phyloP scores from a whole-genome alignment of 2,113 vertebrate species.

The Sapayoa aenigma region DNA sequence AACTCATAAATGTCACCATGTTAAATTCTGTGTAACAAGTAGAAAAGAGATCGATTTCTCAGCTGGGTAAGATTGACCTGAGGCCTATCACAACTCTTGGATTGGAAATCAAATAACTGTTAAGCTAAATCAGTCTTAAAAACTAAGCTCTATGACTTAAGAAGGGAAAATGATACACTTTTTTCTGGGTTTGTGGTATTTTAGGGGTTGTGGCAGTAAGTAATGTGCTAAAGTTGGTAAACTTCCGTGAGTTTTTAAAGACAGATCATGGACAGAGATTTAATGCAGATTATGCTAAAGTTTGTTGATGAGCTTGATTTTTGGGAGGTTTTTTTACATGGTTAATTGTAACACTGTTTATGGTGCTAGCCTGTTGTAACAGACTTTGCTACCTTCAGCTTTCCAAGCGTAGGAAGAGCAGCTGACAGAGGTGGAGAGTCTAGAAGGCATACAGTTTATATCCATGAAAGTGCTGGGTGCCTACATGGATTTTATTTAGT shows the following conservation, averaged over 20 bases:
- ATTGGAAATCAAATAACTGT: neutral
- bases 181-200: neutral
- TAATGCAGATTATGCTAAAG: neutral
- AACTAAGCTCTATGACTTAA: neutral
- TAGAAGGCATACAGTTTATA: neutral
- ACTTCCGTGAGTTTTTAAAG: neutral
- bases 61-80: neutral
- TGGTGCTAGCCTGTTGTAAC: neutral
- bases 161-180: neutral
- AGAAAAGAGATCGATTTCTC: neutral
- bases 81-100: neutral
- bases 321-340: neutral
- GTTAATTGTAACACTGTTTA: neutral
- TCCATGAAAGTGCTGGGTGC: neutral
- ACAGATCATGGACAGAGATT: neutral
- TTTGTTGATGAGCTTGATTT: neutral
- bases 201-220: neutral
- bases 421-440: neutral
- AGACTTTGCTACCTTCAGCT: neutral
- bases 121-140: neutral
- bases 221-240: neutral
- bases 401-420: neutral
- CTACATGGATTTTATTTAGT: neutral
- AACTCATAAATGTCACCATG: neutral
- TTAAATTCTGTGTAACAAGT: conserved; percentile 16